phyloP scores from a whole-genome alignment of 2,888 invertebrate genomes.

The Ichneumon xanthorius region DNA sequence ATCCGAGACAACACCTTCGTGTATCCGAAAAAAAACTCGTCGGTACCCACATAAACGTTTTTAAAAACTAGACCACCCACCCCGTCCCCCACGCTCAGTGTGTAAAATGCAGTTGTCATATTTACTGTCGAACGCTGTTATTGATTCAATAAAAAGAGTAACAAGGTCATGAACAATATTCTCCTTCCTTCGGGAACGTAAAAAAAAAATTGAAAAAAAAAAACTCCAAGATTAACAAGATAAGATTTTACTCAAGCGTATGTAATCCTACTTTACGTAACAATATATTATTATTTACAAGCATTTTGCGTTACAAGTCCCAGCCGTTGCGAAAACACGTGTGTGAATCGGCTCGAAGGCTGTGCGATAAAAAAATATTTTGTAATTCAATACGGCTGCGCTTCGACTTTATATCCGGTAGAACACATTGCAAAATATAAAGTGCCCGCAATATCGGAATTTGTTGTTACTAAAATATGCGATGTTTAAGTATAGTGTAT shows the following conservation, averaged over 20 bases:
- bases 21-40: slow-evolving; percentile 21
- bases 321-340: slow-evolving; percentile 35
- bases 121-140: slow-evolving; percentile 64
- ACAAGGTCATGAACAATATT: slow-evolving; percentile 32
- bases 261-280: slow-evolving; percentile 54
- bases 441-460: slow-evolving; percentile 46
- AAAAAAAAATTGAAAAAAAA: slow-evolving; percentile 45
- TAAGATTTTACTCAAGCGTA: slow-evolving; percentile 46
- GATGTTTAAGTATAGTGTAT: slow-evolving; percentile 16
- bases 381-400: slow-evolving; percentile 45
- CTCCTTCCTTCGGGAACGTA: not conserved
- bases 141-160: slow-evolving; percentile 66
- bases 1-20: slow-evolving; percentile 5
- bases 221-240: slow-evolving; percentile 8
- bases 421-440: slow-evolving; percentile 55
- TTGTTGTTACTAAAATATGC: not conserved
- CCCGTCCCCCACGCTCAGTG: slow-evolving; percentile 47
- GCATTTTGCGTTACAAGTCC: slow-evolving; percentile 59
- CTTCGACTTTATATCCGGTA: slow-evolving; percentile 19
- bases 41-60: slow-evolving; percentile 44
- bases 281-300: slow-evolving; percentile 69
- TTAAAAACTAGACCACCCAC: slow-evolving; percentile 33
- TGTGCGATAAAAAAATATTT: slow-evolving; percentile 66
- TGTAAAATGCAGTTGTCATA: slow-evolving; percentile 57
- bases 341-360: slow-evolving; percentile 50